A percentile compares a stretch with the other conserved stretches of the same genome.
These are phyloP conservation scores for Hippocampus mohnikei DNA, from an alignment of 2,113 vertebrate genomes.

Conservation along the genomic window DNA sequence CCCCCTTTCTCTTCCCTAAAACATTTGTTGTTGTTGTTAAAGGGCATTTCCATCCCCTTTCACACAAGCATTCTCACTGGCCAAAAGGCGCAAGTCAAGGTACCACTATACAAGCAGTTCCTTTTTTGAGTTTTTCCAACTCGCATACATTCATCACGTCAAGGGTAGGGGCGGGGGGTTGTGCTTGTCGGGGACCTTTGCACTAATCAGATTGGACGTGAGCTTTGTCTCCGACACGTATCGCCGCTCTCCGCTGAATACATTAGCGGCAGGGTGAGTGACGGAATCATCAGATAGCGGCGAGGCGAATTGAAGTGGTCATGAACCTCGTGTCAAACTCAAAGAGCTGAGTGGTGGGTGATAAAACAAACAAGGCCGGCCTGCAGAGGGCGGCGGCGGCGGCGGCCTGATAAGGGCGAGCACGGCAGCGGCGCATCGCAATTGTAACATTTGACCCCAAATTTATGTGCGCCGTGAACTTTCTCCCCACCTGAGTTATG, in stretches of 20 bases:
- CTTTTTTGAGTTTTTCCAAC: not conserved
- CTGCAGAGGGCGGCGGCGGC: conserved; percentile 32
- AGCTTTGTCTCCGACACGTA: conserved; percentile 34
- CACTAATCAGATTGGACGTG: conserved; percentile 58
- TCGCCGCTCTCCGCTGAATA: conserved; percentile 50
- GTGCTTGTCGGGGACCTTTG: conserved; percentile 26
- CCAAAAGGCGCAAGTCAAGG: not conserved
- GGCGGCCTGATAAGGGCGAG: conserved; percentile 53
- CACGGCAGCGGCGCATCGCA: conserved; percentile 39
- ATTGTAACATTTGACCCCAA: conserved; percentile 54
- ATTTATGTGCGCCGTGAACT: conserved; percentile 58
- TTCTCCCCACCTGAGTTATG: conserved; percentile 53
- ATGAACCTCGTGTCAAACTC: conserved; percentile 66
- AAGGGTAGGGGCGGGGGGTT: not conserved
- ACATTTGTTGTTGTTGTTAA: too few relatives aligned
- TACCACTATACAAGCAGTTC: too few relatives aligned
- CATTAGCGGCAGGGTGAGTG: conserved; percentile 59
- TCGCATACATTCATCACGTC: conserved; percentile 50
- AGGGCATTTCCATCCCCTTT: too few relatives aligned
- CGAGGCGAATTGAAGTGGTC: conserved; percentile 67
- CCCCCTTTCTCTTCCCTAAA: too few relatives aligned
- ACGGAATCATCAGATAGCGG: conserved; percentile 63
- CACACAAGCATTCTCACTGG: conserved; percentile 3
- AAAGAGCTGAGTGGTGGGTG: conserved; percentile 65
- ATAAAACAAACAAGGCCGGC: conserved; percentile 68